Evolutionary conservation across 2,888 invertebrate genomes (phyloP), one percentile per base, ranked within the genome.

Genomic region (Habroteleia sp.): DNA sequence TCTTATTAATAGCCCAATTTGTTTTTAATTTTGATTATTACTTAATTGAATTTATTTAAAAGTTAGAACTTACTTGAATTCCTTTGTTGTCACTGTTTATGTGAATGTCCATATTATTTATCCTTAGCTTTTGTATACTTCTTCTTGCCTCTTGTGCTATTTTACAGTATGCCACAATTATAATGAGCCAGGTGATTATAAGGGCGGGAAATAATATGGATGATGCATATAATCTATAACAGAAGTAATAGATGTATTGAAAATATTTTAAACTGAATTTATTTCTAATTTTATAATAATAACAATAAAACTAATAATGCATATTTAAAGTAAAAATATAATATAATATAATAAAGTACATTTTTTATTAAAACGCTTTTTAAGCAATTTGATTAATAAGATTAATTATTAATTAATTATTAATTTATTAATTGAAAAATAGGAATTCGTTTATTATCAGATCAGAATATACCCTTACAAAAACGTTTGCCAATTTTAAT

Each of bases 81-180:
- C 94, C 94, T 89, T 94, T 94, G 91, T 93, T 93, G 84, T 94
- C 94, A 31, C 76, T 79, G 42, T 77, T 80, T 37, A 85, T 77
- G 8, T 91, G 90, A 5, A 90, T 90, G 4, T 90, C 87, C 13
- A 90, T 90, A 63, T 85, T 81, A 39, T 91, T 91, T 80, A 91
- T 91, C 33, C 93, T 91, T 87, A 94, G 89, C 72, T 94, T 90
- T 77, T 92, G 91, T 11, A 93, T 92, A 85, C 95, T 94, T 80
- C 92, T 92, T 2, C 92, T 91, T 0, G 95, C 95, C 86, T 94
- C 95, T 23, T 92, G 90, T 92, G 94, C 94, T 82, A 95, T 95
- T 81, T 93, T 91, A 91, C 93, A 92, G 88, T 95, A 95, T 63
- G 95, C 90, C 42, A 93, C 86, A 79, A 94, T 90, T 93, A 95